Evolutionary conservation across 2,888 invertebrate genomes (phyloP).

Genomic region (Eretmocerus hayati): DNA sequence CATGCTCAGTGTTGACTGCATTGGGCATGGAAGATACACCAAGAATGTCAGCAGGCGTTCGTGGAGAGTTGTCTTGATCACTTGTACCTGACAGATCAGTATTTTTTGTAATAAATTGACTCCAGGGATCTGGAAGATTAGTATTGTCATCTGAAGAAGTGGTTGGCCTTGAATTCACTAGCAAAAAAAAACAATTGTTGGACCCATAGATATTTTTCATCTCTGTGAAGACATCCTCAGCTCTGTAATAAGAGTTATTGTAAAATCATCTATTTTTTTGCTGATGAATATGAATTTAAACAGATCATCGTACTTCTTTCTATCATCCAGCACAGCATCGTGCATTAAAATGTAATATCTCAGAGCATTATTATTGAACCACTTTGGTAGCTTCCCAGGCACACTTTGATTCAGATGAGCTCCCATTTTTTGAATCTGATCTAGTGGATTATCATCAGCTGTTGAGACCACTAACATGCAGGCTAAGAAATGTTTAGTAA

Average conservation of each 20-base stretch:
- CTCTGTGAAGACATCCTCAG: conserved; percentile 73
- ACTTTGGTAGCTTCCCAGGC: conserved; percentile 74
- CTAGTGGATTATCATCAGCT: conserved; percentile 69
- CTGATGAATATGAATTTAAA: too few species aligned
- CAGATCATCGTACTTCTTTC: conserved; percentile 61
- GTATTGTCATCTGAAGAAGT: conserved; percentile 49
- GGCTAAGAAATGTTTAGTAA: conserved; percentile 80
- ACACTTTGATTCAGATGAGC: conserved; percentile 73
- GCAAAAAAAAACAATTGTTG: conserved; percentile 79
- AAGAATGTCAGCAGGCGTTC: conserved; percentile 53
- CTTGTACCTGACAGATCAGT: conserved; percentile 39
- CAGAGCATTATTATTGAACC: conserved; percentile 73
- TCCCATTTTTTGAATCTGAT: conserved; percentile 72
- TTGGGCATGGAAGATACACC: conserved; percentile 48
- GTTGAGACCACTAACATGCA: conserved; percentile 73
- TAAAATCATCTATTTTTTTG: not conserved
- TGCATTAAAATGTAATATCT: conserved; percentile 87
- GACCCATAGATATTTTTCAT: conserved; percentile 83
- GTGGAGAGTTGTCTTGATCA: conserved; percentile 52
- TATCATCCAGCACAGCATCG: conserved; percentile 68
- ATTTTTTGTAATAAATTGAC: conserved; percentile 63
- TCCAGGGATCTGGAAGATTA: conserved; percentile 79
- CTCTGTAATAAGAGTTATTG: conserved; percentile 59
- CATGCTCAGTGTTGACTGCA: conserved; percentile 40
- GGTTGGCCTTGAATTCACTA: conserved; percentile 75